Evolutionary conservation across 2,797 vertebrate genomes (phyloP), one percentile per base, ranked within the genome.

Genomic region (Linurgus olivaceus): DNA sequence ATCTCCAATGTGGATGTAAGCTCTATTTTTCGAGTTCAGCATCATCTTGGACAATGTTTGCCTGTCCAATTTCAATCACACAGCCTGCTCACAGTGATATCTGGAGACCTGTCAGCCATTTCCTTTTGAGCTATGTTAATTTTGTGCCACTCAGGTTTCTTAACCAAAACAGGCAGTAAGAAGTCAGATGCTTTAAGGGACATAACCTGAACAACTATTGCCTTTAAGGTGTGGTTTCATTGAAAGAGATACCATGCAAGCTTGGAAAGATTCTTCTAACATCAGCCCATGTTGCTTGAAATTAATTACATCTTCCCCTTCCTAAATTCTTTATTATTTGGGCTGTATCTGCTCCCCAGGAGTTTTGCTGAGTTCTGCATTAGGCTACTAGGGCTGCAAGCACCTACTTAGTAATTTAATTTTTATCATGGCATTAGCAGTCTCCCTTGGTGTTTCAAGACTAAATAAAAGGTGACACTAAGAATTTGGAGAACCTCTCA

Each of bases 401-500:
- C 86, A 71, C 47, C 45, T 86, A 42, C 50, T 74, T 77, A 48
- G 11, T n/a, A 20, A 75, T 86, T 55, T 44, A 68, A 54, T 66
- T 94, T 68, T 94, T 88, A 31, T 55, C 31, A 33, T 59, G 58
- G 48, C 33, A 79, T 76, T 93, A 42, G 38, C 15, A 73, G 52
- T 55, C 51, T 67, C 67, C 40, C 50, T 70, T 66, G 44, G 54
- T 14, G 19, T 88, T 94, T 89, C 48, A 79, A 70, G 67, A 89
- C 67, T 85, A 79, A 91, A 76, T 70, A 85, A 85, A 90, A 80
- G 57, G 33, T 86, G 47, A 76, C 62, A 67, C 84, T 84, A 80
- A 85, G 51, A 84, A 78, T 90, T 37, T 71, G 61, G 82, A 96
- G 82, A 95, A 72, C 45, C 3, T 75, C 70, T 86, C 74, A 88